Evolutionary conservation across 2,888 invertebrate genomes (phyloP).

Genomic region (Erpobdella octoculata): DNA sequence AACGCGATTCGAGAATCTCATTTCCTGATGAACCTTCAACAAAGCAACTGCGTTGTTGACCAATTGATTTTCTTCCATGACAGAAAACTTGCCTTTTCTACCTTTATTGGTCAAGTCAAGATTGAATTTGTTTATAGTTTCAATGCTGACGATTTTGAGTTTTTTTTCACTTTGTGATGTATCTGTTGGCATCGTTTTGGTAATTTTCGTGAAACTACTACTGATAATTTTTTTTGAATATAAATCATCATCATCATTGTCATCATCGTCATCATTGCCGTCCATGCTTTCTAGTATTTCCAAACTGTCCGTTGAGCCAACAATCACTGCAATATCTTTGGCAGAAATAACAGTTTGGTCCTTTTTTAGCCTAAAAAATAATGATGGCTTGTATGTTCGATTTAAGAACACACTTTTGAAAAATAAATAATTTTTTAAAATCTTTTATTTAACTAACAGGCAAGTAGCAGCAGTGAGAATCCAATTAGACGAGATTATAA

Average conservation of each 20-base stretch:
- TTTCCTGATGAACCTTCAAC: not conserved
- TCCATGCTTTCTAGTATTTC: no score
- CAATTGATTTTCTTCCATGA: not conserved
- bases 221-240: no score
- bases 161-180: not conserved
- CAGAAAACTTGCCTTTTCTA: no score
- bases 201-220: not conserved
- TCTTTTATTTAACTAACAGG: conserved; percentile 6
- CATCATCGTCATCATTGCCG: not conserved
- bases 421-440: not conserved
- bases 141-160: not conserved
- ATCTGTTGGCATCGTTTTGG: no score
- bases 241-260: not conserved
- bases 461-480: conserved; percentile 23
- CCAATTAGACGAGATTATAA: conserved; percentile 14
- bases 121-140: no score
- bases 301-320: not conserved
- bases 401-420: not conserved
- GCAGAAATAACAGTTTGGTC: not conserved
- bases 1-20: conserved; percentile 1
- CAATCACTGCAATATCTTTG: not conserved
- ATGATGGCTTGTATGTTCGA: not conserved
- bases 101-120: no score
- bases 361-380: not conserved
- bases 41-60: conserved; percentile 2